Conservation (phyloP, 2,888 invertebrate genomes). For the Orchestes rusci region DNA sequence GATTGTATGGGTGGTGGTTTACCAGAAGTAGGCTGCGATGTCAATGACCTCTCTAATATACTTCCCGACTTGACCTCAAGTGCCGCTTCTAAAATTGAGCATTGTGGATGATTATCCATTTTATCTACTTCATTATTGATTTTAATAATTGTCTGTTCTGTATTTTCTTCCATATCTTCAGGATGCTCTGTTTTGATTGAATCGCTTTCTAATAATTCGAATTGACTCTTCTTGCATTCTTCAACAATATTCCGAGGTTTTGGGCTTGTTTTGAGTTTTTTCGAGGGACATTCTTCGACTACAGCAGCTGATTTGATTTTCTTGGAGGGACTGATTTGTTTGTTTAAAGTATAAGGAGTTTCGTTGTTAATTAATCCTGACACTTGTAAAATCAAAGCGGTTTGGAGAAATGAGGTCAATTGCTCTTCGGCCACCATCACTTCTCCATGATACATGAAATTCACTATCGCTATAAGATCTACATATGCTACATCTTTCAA, state of each 20-base stretch:
- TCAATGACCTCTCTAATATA: slow-evolving; percentile 41
- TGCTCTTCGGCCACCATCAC: slow-evolving; percentile 63
- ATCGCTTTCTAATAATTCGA: slow-evolving; percentile 30
- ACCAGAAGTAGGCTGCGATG: slow-evolving; percentile 33
- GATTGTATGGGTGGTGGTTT: slow-evolving; percentile 17
- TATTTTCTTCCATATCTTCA: slow-evolving; percentile 25
- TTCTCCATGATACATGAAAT: slow-evolving; percentile 68
- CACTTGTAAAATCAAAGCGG: slow-evolving; percentile 60
- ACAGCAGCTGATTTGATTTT: slow-evolving; percentile 25
- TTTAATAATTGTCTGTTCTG: slow-evolving; percentile 18
- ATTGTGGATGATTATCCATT: slow-evolving; percentile 30
- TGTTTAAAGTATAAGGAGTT: slow-evolving; percentile 19
- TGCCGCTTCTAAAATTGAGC: slow-evolving; percentile 41
- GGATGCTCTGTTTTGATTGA: slow-evolving; percentile 32
- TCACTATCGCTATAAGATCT: slow-evolving; percentile 59
- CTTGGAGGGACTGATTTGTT: slow-evolving; percentile 20
- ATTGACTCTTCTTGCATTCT: slow-evolving; percentile 13
- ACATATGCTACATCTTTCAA: slow-evolving; percentile 61
- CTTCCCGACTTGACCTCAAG: slow-evolving; percentile 38
- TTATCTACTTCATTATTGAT: slow-evolving; percentile 29
- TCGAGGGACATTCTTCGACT: slow-evolving; percentile 25
- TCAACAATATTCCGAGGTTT: slow-evolving; percentile 20
- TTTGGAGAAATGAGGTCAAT: slow-evolving; percentile 57
- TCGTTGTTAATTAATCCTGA: slow-evolving; percentile 48
- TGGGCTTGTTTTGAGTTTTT: slow-evolving; percentile 30